phyloP scores from a whole-genome alignment of 2,888 invertebrate species.

The Flabesymbios commensalis region DNA sequence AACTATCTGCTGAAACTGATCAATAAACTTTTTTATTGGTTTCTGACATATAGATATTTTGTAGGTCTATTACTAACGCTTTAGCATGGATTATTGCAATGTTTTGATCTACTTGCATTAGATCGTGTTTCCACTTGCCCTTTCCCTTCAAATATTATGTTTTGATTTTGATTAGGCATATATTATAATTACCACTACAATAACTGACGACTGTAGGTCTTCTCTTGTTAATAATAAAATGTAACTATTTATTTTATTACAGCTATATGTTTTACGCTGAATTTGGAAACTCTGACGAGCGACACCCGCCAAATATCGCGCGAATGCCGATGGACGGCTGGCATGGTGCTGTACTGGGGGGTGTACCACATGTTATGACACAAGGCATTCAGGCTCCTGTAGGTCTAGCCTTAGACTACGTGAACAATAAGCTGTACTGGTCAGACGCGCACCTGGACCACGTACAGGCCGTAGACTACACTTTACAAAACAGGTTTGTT shows the following conservation, averaged over 20 bases:
- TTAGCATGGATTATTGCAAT: too few species aligned
- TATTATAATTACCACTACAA: too few species aligned
- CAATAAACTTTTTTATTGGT: too few species aligned
- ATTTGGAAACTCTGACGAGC: constrained; percentile 1
- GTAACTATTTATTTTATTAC: not conserved
- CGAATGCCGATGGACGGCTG: constrained; percentile 54
- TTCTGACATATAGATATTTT: too few species aligned
- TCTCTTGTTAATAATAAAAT: too few species aligned
- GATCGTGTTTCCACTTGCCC: too few species aligned
- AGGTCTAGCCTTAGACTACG: constrained; percentile 88
- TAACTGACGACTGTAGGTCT: too few species aligned
- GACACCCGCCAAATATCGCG: constrained; percentile 74
- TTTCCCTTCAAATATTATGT: too few species aligned
- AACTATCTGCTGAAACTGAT: too few species aligned
- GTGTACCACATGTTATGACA: constrained; percentile 48
- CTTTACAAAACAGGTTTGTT: constrained; percentile 73
- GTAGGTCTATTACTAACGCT: too few species aligned
- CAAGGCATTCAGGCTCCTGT: constrained; percentile 91
- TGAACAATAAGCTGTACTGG: constrained; percentile 90
- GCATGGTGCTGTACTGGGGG: not conserved
- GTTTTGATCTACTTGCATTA: too few species aligned
- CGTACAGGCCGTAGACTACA: constrained; percentile 93
- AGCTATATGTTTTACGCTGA: constrained; percentile 25
- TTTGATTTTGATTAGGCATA: too few species aligned
- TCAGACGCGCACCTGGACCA: constrained; percentile 93